Base-by-base conservation (phyloP, 2,113 vertebrate genomes). In the Athene cunicularia region DNA sequence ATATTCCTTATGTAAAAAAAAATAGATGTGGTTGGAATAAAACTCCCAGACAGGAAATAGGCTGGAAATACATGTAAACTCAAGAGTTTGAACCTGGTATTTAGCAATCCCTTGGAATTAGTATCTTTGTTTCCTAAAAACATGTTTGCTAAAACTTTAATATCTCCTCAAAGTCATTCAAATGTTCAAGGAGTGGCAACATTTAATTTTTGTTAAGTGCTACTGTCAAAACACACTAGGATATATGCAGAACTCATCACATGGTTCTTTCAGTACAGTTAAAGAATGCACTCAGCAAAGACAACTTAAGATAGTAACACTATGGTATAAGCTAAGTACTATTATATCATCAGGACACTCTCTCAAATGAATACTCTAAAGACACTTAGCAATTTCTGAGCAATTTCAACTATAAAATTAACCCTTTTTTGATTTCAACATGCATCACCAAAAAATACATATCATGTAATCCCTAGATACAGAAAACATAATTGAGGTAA, bases 1-100 rank as follows among this genome's bases (percentile, higher is more conserved):
- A 94, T 92, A 96, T 70, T 81, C 53, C 58, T 39, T 45, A 15
- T 20, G 41, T 73, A 87, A 95, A 91, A 70, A 95, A 95, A 93
- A 89, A 93, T 72, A 9, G 33, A 93, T 91, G 76, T 41, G 83
- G 47, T 37, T 87, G 45, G 86, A 92, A 89, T 81, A 87, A 89
- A 97, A 49, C 30, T 75, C 35, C 33, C 53, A 58, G 73, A 64
- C 64, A 86, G 64, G 64, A 91, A 94, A 84, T 17, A 60, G 62
- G n/a, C 28, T 85, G 80, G 19, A 79, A 95, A 79, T 74, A 50
- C 14, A 33, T 9, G 33, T 74, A 75, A 90, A 85, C 35, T 75
- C 43, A 35, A 35, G 59, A 88, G 68, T 67, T 3, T 75, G 56
- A 81, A 59, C 17, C 43, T 47, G 8, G 6, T 72, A 64, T 71